These are phyloP conservation scores for Limonius californicus DNA, from an alignment of 1,140 invertebrate genomes.

Conservation along the genomic window DNA sequence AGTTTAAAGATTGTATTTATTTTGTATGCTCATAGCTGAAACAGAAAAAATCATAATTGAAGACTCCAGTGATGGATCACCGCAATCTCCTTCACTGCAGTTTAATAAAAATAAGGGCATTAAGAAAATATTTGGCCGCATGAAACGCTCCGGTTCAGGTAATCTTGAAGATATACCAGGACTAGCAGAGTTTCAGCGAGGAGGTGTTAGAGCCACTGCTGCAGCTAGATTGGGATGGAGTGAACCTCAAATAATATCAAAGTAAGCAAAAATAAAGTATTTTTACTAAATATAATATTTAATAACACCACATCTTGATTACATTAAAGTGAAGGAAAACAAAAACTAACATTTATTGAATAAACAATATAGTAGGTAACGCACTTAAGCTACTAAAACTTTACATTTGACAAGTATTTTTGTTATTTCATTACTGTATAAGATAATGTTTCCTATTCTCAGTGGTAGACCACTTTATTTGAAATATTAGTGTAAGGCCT, in stretches of 20 bases:
- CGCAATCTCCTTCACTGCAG: conserved; percentile 56
- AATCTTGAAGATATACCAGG: conserved; percentile 61
- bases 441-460: too few species aligned
- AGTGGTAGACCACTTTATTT: too few species aligned
- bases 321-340: too few species aligned
- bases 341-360: too few species aligned
- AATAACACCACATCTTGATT: too few species aligned
- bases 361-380: too few species aligned
- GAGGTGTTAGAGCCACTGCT: conserved; percentile 72
- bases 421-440: background rate
- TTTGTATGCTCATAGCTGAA: too few species aligned
- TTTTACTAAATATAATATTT: background rate
- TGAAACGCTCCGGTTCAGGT: conserved; percentile 69
- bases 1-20: too few species aligned
- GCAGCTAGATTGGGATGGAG: conserved; percentile 71
- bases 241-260: conserved; percentile 37
- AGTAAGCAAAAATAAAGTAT: conserved; percentile 17
- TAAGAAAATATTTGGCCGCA: conserved; percentile 65
- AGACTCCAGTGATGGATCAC: conserved; percentile 47
- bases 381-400: too few species aligned
- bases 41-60: conserved; percentile 62
- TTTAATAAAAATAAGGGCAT: conserved; percentile 54
- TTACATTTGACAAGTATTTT: background rate
- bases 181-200: conserved; percentile 64
- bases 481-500: too few species aligned